Evolutionary conservation across 1,140 invertebrate species (phyloP), one percentile per base, ranked within the genome.

Genomic region (Zaprionus tsacasi): DNA sequence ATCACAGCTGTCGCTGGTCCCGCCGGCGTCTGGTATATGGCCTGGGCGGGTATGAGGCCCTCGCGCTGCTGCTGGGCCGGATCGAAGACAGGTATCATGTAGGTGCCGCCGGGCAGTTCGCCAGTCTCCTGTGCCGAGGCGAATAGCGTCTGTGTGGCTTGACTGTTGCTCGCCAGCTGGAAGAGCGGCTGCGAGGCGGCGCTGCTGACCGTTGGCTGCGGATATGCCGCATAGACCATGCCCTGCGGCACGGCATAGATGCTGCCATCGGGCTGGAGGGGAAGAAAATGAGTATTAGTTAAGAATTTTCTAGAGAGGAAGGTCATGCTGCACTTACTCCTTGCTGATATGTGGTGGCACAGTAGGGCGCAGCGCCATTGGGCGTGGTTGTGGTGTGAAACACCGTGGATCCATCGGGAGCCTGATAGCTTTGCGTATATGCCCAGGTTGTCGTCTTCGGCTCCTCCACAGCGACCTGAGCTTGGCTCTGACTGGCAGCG

Each of bases 1-100:
- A 92, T 91, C 50, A 92, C 83, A 3, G 91, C 76, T 25, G 91
- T 68, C 36, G 75, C 79, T 10, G 77, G 78, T 52, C 85, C 82
- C 30, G 79, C 82, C 25, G 87, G 75, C 30, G 88, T 67, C 56
- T 87, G 91, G 76, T 92, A 92, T 38, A 92, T 88, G 40, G 91
- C 79, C 76, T 92, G 91, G 10, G 91, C 79, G 54, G 85, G 85
- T 66, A 92, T 83, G 1, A 92, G 63, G 27, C 88, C 68, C 60
- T 91, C 89, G 48, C 78, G 77, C 54, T 82, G 91, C 74, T 86
- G 89, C 63, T 91, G 78, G 48, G 83, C 70, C 63, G 92, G 86
- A 81, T 92, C 92, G 76, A 80, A 92, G 74, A 92, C 90, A 76
- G 91, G 91, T 91, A 92, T 91, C 74, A 92, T 92, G 83, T 91